phyloP scores from a whole-genome alignment of 2,888 invertebrate genomes.

The Spodoptera exigua region DNA sequence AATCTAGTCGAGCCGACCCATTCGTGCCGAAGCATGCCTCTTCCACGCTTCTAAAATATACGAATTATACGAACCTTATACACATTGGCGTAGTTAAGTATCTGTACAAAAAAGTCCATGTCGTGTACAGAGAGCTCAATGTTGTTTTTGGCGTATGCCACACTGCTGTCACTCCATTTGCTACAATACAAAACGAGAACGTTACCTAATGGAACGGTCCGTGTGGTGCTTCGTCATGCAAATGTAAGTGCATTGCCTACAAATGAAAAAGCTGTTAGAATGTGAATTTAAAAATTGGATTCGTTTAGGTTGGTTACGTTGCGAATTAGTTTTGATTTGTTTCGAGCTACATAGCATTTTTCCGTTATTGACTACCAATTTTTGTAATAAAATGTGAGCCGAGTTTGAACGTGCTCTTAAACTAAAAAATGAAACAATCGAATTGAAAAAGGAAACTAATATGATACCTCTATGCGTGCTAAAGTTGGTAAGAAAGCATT shows the following conservation, averaged over 20 bases:
- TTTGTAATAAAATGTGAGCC: no score
- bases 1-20: no score
- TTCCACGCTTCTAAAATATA: no score
- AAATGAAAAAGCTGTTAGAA: conserved; percentile 45
- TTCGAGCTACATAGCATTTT: neutral
- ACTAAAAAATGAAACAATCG: no score
- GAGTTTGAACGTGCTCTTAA: neutral
- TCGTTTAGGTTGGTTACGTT: conserved; percentile 9
- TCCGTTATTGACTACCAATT: no score
- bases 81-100: conserved; percentile 74
- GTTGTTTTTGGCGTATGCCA: conserved; percentile 70
- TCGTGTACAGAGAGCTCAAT: conserved; percentile 81
- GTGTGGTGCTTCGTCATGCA: conserved; percentile 44
- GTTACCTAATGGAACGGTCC: conserved; percentile 45
- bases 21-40: no score
- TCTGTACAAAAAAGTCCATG: conserved; percentile 77
- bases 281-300: conserved; percentile 29
- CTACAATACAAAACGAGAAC: conserved; percentile 61
- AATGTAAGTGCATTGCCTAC: conserved; percentile 43
- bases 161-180: conserved; percentile 67
- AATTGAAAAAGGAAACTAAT: no score
- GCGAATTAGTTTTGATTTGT: conserved; percentile 11
- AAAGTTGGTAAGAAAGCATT: no score
- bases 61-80: conserved; percentile 77
- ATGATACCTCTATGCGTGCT: no score